A percentile compares a stretch with the other conserved stretches of the same genome.
Conservation (phyloP, 2,888 invertebrate genomes). For the Oscheius sp. region DNA sequence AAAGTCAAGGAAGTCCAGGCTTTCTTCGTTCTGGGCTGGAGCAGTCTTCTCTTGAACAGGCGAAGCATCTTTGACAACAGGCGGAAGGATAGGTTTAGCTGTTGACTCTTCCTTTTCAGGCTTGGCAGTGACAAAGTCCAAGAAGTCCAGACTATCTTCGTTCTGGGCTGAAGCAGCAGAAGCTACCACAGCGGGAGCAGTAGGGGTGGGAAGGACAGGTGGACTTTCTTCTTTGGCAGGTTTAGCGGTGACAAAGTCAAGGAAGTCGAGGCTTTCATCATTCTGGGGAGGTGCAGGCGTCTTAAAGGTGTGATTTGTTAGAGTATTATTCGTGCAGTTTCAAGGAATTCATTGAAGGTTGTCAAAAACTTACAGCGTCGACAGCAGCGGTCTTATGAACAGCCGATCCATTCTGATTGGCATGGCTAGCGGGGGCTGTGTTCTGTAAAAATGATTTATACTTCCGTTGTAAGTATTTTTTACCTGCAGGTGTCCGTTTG, state of each 20-base stretch:
- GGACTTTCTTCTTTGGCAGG: slow-evolving; percentile 22
- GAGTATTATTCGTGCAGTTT: not conserved
- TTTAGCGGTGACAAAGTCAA: slow-evolving; percentile 46
- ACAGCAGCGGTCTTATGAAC: not conserved
- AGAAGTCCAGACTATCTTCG: slow-evolving; percentile 43
- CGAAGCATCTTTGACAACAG: not conserved
- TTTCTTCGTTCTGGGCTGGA: slow-evolving; percentile 32
- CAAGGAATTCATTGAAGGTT: not conserved
- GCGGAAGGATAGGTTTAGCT: not conserved
- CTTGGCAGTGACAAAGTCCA: slow-evolving; percentile 50
- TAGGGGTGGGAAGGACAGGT: not conserved
- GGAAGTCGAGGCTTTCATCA: slow-evolving; percentile 46
- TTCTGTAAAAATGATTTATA: slow-evolving; percentile 9
- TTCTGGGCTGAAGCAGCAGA: not conserved
- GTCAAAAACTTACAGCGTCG: slow-evolving; percentile 19
- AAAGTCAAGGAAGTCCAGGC: slow-evolving; percentile 46
- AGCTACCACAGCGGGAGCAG: not conserved
- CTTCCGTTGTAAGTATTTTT: not conserved
- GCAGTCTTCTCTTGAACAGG: not conserved
- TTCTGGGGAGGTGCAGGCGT: slow-evolving; percentile 16
- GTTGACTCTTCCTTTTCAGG: slow-evolving; percentile 7
- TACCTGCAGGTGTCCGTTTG: slow-evolving; percentile 28
- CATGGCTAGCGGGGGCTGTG: slow-evolving; percentile 5
- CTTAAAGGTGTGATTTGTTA: slow-evolving; percentile 18
- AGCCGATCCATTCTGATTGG: not conserved